These are phyloP conservation scores for Bovichtus diacanthus DNA, from an alignment of 2,797 vertebrate species.

Conservation along the genomic window DNA sequence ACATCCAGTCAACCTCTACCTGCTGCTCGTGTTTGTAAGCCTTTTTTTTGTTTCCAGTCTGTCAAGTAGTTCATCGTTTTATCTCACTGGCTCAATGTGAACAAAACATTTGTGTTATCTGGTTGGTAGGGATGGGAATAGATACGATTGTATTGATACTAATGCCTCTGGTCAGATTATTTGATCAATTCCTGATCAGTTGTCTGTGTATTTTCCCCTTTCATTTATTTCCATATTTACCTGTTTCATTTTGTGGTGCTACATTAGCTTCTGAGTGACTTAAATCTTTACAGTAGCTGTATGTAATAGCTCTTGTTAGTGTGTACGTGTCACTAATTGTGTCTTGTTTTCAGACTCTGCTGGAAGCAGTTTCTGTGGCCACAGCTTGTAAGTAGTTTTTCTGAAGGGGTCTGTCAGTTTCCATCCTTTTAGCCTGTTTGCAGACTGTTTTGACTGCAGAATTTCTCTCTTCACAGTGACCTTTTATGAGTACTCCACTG, in stretches of 20 bases:
- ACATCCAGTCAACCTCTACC: conserved; percentile 94
- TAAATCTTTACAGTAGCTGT: not conserved
- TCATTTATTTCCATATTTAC: not conserved
- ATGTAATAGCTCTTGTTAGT: accelerated
- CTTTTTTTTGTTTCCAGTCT: not conserved
- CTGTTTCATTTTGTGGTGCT: not conserved
- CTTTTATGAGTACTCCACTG: conserved; percentile 90
- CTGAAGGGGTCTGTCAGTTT: not conserved
- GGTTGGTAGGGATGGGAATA: not conserved
- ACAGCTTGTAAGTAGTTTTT: conserved; percentile 85
- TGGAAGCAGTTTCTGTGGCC: conserved; percentile 92
- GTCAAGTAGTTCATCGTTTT: not conserved
- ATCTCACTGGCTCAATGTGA: not conserved
- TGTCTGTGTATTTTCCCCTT: not conserved
- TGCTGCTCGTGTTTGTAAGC: conserved; percentile 94
- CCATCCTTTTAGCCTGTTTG: not conserved
- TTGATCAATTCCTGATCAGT: no score
- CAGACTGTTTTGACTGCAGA: not conserved
- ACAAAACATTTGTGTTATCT: not conserved
- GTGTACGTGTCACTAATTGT: not conserved
- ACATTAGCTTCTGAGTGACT: not conserved
- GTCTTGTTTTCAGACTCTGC: conserved; percentile 87
- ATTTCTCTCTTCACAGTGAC: conserved; percentile 84
- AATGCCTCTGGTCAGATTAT: no score
- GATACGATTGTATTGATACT: no score